Percentiles rank a stretch among this genome's conserved stretches.
phyloP scores from a whole-genome alignment of 2,113 vertebrate genomes.

The Nannobrachium achirus region DNA sequence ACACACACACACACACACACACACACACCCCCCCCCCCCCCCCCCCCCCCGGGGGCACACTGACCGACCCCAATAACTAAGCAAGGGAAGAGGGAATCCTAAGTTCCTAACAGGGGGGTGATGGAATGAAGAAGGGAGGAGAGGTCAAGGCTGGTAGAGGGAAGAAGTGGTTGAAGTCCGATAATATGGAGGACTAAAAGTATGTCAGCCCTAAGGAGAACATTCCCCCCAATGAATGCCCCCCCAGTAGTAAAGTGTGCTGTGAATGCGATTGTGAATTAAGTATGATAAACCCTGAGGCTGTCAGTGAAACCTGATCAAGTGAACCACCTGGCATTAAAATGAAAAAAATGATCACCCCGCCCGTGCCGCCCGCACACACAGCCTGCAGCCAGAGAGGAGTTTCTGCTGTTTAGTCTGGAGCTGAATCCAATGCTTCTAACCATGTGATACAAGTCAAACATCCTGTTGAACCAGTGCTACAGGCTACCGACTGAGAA shows the following conservation, averaged over 20 bases:
- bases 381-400: conserved; percentile 7
- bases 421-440: conserved; percentile 9
- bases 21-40: no score
- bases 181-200: neutral
- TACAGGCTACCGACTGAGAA: neutral
- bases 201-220: neutral
- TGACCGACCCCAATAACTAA: neutral
- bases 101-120: conserved; percentile 14
- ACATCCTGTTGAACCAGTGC: conserved; percentile 26
- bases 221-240: neutral
- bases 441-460: conserved; percentile 2
- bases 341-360: conserved; percentile 21
- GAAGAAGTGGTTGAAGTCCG: neutral
- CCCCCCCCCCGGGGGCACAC: conserved; percentile 14
- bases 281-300: conserved; percentile 10
- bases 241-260: neutral
- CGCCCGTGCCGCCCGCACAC: neutral
- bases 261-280: neutral
- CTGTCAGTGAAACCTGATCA: conserved; percentile 21
- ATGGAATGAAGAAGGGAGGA: neutral
- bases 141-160: neutral
- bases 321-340: conserved; percentile 5
- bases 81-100: neutral
- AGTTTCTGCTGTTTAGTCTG: conserved; percentile 16
- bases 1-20: no score